Conservation (phyloP, 2,888 invertebrate species). For the Stenolophus ochropezus region DNA sequence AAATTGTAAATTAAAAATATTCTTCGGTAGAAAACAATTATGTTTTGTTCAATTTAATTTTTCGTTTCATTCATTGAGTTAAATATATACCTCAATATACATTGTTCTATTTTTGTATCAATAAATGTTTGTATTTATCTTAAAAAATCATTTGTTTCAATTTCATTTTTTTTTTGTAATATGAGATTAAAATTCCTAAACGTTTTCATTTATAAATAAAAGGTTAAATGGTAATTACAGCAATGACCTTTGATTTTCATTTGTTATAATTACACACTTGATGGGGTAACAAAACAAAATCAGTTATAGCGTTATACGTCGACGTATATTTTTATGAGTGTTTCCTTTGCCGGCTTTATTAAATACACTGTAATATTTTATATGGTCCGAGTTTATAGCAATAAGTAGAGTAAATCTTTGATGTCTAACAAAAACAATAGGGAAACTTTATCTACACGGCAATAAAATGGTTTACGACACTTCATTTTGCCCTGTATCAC, state of each 20-base stretch:
- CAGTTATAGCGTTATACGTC: neutral
- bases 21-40: no score
- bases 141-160: no score
- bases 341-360: no score
- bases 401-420: slow-evolving; percentile 1
- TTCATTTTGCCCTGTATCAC: neutral
- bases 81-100: no score
- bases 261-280: neutral
- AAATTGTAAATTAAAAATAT: no score
- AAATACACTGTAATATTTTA: no score
- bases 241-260: neutral
- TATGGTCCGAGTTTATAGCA: neutral
- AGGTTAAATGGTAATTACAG: neutral
- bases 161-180: no score
- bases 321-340: neutral
- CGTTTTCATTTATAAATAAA: neutral
- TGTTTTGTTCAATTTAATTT: no score
- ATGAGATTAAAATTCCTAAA: neutral
- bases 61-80: no score
- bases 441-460: neutral
- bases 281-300: neutral
- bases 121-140: no score
- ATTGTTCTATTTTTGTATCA: no score
- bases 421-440: neutral
- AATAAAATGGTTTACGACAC: neutral